Evolutionary conservation across 2,797 vertebrate genomes (phyloP).

Genomic region (Halcyon leucocephala): DNA sequence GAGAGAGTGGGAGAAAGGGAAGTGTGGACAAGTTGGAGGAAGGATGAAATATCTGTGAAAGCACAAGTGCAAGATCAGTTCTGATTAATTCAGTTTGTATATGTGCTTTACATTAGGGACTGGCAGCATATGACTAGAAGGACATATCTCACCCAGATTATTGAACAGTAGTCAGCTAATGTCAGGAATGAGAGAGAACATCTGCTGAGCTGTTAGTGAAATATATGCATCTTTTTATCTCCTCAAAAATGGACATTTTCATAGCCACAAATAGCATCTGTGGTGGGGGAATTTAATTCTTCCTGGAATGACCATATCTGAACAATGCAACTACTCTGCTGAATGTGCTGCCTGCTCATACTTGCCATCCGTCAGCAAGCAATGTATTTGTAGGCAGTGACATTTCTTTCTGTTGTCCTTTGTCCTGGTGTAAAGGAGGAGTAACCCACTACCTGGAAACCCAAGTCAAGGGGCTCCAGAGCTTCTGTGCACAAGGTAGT

Average conservation of each 20-base stretch:
- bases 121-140: background rate
- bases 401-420: background rate
- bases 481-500: background rate
- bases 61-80: background rate
- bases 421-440: background rate
- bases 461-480: background rate
- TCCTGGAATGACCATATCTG: background rate
- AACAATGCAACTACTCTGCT: background rate
- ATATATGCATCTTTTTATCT: background rate
- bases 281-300: background rate
- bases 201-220: background rate
- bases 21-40: background rate
- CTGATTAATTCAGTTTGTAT: background rate
- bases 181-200: background rate
- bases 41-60: conserved; percentile 28
- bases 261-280: background rate
- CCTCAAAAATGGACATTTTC: background rate
- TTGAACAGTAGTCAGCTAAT: background rate
- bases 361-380: background rate
- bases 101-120: background rate
- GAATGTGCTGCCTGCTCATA: background rate
- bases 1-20: conserved; percentile 34
- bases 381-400: background rate
- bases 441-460: background rate
- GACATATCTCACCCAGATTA: background rate